A percentile compares a stretch with the other conserved stretches of the same genome.
Conservation (phyloP, 2,888 invertebrate species). For the Cactoblastis cactorum region DNA sequence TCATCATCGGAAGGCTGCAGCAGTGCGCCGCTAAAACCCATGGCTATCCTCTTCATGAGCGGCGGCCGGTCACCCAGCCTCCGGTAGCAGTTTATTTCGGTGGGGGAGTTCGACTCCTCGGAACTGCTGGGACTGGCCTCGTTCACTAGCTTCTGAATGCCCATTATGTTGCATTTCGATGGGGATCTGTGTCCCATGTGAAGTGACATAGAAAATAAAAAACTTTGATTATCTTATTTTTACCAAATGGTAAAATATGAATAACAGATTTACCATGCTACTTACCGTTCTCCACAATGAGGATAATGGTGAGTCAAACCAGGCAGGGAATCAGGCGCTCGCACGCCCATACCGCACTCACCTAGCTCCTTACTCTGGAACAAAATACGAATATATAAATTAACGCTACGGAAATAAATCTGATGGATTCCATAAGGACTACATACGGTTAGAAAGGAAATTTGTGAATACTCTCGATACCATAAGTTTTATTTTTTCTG, state of each 20-base stretch:
- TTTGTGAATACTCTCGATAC: too few relatives aligned
- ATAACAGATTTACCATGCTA: too few relatives aligned
- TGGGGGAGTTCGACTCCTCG: conserved; percentile 92
- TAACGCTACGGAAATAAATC: too few relatives aligned
- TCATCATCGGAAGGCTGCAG: conserved; percentile 80
- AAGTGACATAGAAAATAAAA: conserved; percentile 23
- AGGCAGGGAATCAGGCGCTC: conserved; percentile 83
- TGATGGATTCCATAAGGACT: too few relatives aligned
- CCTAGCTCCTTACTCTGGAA: conserved; percentile 71
- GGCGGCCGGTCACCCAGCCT: conserved; percentile 87
- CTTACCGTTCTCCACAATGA: conserved; percentile 55
- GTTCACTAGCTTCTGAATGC: conserved; percentile 49
- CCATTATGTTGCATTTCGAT: conserved; percentile 64
- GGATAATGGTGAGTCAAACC: conserved; percentile 82
- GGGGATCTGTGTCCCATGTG: too few relatives aligned
- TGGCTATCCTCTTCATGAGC: conserved; percentile 87
- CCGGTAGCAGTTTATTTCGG: conserved; percentile 91
- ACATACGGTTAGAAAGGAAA: too few relatives aligned
- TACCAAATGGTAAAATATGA: neutral
- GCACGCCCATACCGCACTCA: conserved; percentile 54
- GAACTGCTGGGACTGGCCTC: conserved; percentile 83
- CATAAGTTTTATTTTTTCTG: too few relatives aligned
- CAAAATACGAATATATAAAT: conserved; percentile 2
- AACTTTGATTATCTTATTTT: neutral
- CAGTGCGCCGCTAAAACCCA: conserved; percentile 83